Base-by-base conservation (phyloP, 1,140 invertebrate genomes). In the Drosophila insularis region DNA sequence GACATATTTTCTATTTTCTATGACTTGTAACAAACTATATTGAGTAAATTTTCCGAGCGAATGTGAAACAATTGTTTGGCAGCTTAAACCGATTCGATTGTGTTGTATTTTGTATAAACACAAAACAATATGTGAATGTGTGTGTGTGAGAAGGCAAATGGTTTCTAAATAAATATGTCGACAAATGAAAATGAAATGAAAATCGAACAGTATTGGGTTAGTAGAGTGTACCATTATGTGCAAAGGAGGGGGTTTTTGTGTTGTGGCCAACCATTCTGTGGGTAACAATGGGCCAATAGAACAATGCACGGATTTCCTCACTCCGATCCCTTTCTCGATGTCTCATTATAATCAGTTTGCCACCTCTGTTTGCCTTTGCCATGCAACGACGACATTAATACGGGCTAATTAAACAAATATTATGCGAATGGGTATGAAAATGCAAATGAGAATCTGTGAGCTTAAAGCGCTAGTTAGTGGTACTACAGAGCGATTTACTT, bases 381-480 rank as follows among this genome's bases (percentile, higher is more conserved):
- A 72, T 50, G 43, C 43, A 50, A 50, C 17, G 43, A 70, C 77
- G 73, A 55, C 84, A 87, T 89, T 87, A 89, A 87, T 87, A 80
- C 73, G 82, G 56, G 84, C 84, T 87, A 87, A 87, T 87, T 87
- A 87, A 87, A 89, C 84, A 87, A 87, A 87, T 74, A 89, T 77
- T 71, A 50, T 63, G 67, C 56, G 61, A 17, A 53, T 62, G 35
- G 31, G 40, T n/a, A 40, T 35, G 46, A 13, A 14, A 46, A 40
- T 31, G 61, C 7, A 37, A 37, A 37, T 37, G 39, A 50, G 53
- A 61, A 54, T 8, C 7, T 53, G 23, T 17, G 37, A 32, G 54
- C 19, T 50, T 56, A 68, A 17, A 31, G 17, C 13, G 53, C 53
- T 27, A 39, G 21, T 65, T 13, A 14, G n/a, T 14, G 40, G 13